These are phyloP conservation scores for Crepidodera aurea DNA, from an alignment of 2,888 invertebrate species.

Conservation along the genomic window DNA sequence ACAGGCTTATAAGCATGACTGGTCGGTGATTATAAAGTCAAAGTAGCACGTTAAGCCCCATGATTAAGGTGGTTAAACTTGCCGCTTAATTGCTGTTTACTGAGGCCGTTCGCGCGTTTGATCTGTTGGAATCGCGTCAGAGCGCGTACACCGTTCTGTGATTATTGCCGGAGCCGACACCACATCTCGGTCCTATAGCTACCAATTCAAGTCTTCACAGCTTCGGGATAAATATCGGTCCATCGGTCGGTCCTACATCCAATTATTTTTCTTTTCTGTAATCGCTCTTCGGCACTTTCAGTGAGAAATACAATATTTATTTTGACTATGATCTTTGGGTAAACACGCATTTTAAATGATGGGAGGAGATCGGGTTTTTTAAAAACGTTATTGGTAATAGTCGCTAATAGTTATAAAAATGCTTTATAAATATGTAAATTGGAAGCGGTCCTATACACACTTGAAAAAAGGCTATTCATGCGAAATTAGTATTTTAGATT, in stretches of 20 bases:
- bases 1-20: slow-evolving; percentile 56
- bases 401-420: too few relatives aligned
- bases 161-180: slow-evolving; percentile 60
- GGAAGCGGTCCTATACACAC: too few relatives aligned
- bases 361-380: too few relatives aligned
- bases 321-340: slow-evolving; percentile 34
- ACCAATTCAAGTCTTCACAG: slow-evolving; percentile 57
- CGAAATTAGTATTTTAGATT: too few relatives aligned
- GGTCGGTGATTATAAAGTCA: slow-evolving; percentile 60
- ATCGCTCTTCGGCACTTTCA: slow-evolving; percentile 29
- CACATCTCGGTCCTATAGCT: slow-evolving; percentile 58
- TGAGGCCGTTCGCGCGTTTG: slow-evolving; percentile 62
- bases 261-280: slow-evolving; percentile 54
- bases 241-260: slow-evolving; percentile 42
- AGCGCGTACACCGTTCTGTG: slow-evolving; percentile 59
- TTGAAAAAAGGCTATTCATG: too few relatives aligned
- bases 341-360: slow-evolving; percentile 17
- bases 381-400: too few relatives aligned
- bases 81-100: slow-evolving; percentile 63
- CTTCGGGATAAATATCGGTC: slow-evolving; percentile 58
- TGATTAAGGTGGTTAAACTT: slow-evolving; percentile 62
- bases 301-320: slow-evolving; percentile 36
- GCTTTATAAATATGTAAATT: too few relatives aligned
- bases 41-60: slow-evolving; percentile 61
- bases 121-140: slow-evolving; percentile 58